phyloP scores from a whole-genome alignment of 2,113 vertebrate species.

The Takifugu flavidus region DNA sequence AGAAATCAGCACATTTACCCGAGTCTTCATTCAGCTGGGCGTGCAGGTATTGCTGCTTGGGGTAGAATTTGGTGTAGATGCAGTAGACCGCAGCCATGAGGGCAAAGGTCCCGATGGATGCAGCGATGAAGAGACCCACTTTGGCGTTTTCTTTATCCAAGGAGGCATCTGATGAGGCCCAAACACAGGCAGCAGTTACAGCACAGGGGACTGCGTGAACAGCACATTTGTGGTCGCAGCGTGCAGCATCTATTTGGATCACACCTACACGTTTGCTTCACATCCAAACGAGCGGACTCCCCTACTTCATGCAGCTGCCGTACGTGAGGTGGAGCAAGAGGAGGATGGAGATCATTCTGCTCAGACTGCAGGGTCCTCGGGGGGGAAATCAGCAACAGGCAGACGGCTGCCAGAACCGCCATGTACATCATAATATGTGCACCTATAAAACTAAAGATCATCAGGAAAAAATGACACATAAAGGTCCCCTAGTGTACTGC shows the following conservation, averaged over 20 bases:
- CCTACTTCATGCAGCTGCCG: constrained; percentile 31
- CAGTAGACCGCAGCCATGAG: constrained; percentile 75
- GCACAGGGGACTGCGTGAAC: not conserved
- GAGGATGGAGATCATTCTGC: constrained; percentile 16
- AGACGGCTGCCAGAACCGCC: constrained; percentile 38
- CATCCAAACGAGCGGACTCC: constrained; percentile 31
- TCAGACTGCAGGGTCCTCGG: constrained; percentile 53
- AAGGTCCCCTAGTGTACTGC: too few species aligned
- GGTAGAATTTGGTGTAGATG: constrained; percentile 77
- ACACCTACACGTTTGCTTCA: constrained; percentile 54
- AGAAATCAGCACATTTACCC: constrained; percentile 38
- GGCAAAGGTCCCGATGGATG: constrained; percentile 63
- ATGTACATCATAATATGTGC: constrained; percentile 18
- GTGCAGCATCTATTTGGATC: not conserved
- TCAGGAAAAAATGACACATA: too few species aligned
- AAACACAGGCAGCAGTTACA: not conserved
- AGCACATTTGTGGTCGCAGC: too few species aligned
- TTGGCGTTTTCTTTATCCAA: constrained; percentile 57
- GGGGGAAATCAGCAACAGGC: constrained; percentile 51
- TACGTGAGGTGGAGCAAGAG: constrained; percentile 20
- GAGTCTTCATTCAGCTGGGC: constrained; percentile 65
- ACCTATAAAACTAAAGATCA: not conserved
- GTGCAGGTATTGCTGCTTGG: constrained; percentile 73
- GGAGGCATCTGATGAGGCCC: constrained; percentile 41
- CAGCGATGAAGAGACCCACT: constrained; percentile 72